Evolutionary conservation across 2,797 vertebrate genomes (phyloP).

Genomic region (Cynodonichthys magdalenae): DNA sequence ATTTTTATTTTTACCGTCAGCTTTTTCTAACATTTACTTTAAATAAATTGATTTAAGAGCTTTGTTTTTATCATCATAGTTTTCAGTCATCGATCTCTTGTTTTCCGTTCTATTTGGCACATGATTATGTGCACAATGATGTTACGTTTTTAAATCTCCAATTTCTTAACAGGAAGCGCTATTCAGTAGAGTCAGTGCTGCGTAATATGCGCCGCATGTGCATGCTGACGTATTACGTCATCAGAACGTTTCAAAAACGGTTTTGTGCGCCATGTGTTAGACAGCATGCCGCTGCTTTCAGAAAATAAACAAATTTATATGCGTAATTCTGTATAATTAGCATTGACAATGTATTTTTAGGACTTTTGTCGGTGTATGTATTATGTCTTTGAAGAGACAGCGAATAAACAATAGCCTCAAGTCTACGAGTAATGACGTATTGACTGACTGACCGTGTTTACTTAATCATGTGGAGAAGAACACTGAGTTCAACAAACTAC

Average conservation of each 20-base stretch:
- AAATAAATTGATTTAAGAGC: neutral
- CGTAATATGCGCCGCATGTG: slow-evolving; percentile 23
- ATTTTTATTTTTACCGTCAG: neutral
- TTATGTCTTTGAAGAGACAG: neutral
- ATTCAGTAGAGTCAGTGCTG: slow-evolving; percentile 23
- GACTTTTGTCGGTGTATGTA: no score
- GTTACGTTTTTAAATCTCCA: neutral
- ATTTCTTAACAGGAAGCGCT: slow-evolving; percentile 7
- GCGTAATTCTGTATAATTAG: neutral
- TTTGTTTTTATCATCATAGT: no score
- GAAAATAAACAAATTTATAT: neutral
- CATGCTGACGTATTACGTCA: neutral
- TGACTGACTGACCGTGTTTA: neutral
- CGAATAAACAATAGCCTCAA: neutral
- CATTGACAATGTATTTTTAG: neutral
- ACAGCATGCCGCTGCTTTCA: neutral
- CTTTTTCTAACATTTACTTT: neutral
- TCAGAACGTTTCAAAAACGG: neutral
- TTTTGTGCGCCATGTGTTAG: slow-evolving; percentile 9
- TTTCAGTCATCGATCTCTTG: no score
- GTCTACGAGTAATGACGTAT: neutral
- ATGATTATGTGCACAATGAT: neutral
- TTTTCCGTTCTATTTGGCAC: neutral
- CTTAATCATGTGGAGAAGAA: slow-evolving; percentile 60
- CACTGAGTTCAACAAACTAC: slow-evolving; percentile 30